A percentile compares a stretch with the other conserved stretches of the same genome.
Conservation (phyloP, 1,140 invertebrate genomes). For the Hyles euphorbiae region DNA sequence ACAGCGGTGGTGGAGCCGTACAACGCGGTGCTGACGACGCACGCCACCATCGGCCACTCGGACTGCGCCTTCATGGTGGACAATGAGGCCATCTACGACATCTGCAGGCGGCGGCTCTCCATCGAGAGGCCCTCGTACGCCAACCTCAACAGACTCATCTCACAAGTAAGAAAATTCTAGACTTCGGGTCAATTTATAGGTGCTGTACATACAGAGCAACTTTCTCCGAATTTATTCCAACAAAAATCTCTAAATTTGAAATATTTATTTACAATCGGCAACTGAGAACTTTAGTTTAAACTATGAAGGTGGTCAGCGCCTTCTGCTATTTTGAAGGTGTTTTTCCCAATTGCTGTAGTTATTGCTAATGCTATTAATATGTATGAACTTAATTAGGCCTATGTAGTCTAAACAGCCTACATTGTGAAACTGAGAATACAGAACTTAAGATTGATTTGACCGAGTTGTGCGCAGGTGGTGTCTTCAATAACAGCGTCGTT, state of each 20-base stretch:
- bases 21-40: conserved; percentile 87
- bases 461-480: conserved; percentile 77
- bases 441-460: background rate
- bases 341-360: too few relatives aligned
- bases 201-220: too few relatives aligned
- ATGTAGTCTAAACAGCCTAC: too few relatives aligned
- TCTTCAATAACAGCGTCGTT: conserved; percentile 87
- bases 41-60: conserved; percentile 84
- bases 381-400: too few relatives aligned
- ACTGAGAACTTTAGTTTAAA: too few relatives aligned
- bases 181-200: too few relatives aligned
- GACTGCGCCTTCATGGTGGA: conserved; percentile 91
- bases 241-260: too few relatives aligned
- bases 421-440: background rate
- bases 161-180: conserved; percentile 66
- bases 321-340: too few relatives aligned
- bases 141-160: conserved; percentile 85
- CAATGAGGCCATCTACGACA: conserved; percentile 91
- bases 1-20: conserved; percentile 93
- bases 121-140: conserved; percentile 84
- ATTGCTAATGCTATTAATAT: too few relatives aligned
- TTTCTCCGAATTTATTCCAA: too few relatives aligned
- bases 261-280: too few relatives aligned
- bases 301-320: too few relatives aligned
- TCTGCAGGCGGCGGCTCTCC: conserved; percentile 82